Base-by-base conservation (phyloP, 2,888 invertebrate species). In the Drosophila paramelanica region DNA sequence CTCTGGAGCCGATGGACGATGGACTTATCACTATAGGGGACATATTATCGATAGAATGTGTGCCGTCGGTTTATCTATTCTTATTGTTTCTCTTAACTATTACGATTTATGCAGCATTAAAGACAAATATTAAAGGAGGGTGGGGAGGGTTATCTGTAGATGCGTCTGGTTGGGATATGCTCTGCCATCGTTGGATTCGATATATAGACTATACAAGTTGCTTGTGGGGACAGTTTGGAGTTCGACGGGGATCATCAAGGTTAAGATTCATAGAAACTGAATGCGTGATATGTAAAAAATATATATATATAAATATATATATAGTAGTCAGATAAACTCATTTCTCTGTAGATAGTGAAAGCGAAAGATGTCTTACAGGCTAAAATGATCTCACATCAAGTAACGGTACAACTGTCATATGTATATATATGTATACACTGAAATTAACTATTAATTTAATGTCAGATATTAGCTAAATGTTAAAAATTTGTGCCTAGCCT, bases 401-500 rank as follows among this genome's bases (percentile, higher is more conserved):
- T 52, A 56, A 61, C 53, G 55, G 33, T 58, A 47, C 51, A 56
- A 51, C 64, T 67, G 56, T 38, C 31, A 51, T 51, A 42, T 42
- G 27, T 50, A 31, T 27, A 7, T 10, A 39, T 41, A 36, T 17
- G 11, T n/a, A 43, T 46, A 10, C 58, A 42, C 20, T 36, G 27
- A 41, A 67, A 64, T 75, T 57, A 69, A 65, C 65, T 66, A 66
- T 36, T 36, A 51, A 65, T 43, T 71, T 66, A 39, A 56, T 51
- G 51, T 61, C 45, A 41, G 50, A 64, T 46, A 50, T 75, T 76
- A 73, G 64, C 73, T 79, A 76, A 81, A 49, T 77, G 68, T 72
- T 84, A 33, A 81, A 85, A 81, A 79, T 81, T 79, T 31, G 65
- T 67, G 67, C 66, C 81, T 81, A 81, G 53, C 81, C 81, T 81